These are phyloP conservation scores for Scaptomyza graminum DNA, from an alignment of 1,140 invertebrate genomes.

Conservation along the genomic window DNA sequence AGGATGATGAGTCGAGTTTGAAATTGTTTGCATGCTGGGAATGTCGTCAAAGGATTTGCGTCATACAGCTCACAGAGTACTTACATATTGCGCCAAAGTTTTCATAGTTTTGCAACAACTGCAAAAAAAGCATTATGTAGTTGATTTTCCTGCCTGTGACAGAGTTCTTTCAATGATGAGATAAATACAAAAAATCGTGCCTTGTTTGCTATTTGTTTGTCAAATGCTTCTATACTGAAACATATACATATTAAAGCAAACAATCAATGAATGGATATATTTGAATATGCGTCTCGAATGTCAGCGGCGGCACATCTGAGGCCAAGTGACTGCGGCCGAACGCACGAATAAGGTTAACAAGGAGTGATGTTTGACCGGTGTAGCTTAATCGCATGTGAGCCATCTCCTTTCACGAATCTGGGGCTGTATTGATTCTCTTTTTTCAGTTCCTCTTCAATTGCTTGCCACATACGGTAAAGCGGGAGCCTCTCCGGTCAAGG, in stretches of 20 bases:
- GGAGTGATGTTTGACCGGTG: slow-evolving; percentile 1
- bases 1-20: slow-evolving; percentile 14
- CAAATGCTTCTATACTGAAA: too few species aligned
- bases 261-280: slow-evolving; percentile 9
- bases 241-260: background rate
- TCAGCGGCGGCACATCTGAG: slow-evolving; percentile 1
- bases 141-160: slow-evolving; percentile 12
- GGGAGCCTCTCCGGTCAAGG: slow-evolving; percentile 9
- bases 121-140: slow-evolving; percentile 48
- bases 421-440: slow-evolving; percentile 29
- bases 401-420: slow-evolving; percentile 20
- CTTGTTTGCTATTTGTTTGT: background rate
- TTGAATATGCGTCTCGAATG: slow-evolving; percentile 14
- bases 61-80: slow-evolving; percentile 35
- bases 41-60: slow-evolving; percentile 66
- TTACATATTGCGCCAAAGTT: slow-evolving; percentile 15
- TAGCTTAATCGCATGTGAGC: slow-evolving; percentile 37
- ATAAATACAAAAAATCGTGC: background rate
- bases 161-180: background rate
- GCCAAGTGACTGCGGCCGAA: slow-evolving; percentile 8
- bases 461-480: background rate
- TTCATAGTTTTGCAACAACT: slow-evolving; percentile 39
- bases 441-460: background rate
- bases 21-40: slow-evolving; percentile 38
- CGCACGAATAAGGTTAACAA: slow-evolving; percentile 5